Percentiles rank a stretch among this genome's conserved stretches.
Conservation (phyloP, 2,113 vertebrate genomes). For the Accipiter virgatus region DNA sequence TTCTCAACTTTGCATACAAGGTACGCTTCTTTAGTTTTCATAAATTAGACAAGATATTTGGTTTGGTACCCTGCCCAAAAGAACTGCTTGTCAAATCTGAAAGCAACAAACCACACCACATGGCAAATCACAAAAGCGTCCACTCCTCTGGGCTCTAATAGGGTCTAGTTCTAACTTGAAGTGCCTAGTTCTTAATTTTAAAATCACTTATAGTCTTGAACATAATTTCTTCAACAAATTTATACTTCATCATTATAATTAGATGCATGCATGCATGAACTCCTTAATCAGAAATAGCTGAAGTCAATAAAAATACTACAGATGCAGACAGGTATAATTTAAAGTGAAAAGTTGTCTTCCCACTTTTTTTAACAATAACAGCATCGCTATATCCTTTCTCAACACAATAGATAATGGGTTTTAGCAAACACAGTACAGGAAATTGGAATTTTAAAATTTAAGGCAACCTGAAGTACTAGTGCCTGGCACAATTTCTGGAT, state of each 20-base stretch:
- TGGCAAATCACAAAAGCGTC: neutral
- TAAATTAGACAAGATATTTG: neutral
- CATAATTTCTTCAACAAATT: neutral
- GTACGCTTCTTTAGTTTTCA: neutral
- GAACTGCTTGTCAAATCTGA: neutral
- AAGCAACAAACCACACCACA: neutral
- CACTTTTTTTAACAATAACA: neutral
- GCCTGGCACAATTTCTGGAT: neutral
- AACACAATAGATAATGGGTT: neutral
- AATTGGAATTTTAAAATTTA: neutral
- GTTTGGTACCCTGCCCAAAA: neutral
- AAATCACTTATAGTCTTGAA: neutral
- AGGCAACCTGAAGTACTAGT: neutral
- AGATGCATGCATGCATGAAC: neutral
- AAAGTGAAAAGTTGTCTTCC: neutral
- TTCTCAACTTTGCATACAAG: neutral
- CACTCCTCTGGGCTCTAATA: neutral
- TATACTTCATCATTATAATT: neutral
- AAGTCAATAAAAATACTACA: neutral
- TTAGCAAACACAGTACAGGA: neutral
- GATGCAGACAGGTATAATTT: neutral
- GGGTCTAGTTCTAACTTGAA: neutral
- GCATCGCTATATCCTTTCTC: neutral
- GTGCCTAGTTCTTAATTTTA: neutral
- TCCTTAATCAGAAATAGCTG: neutral